Conservation (phyloP, 2,797 vertebrate species). For the Agapornis canus region DNA sequence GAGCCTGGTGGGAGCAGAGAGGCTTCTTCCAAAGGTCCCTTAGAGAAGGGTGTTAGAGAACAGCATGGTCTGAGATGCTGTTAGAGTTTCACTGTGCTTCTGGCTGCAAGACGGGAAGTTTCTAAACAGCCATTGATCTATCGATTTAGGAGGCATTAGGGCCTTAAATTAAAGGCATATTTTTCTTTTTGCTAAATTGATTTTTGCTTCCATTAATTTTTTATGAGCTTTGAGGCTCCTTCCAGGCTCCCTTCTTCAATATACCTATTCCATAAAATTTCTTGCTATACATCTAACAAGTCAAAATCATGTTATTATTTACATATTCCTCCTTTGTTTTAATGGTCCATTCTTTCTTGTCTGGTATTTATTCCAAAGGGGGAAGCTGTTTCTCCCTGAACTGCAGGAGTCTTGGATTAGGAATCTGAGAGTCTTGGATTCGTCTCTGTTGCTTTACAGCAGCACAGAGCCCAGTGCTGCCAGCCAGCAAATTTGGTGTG, state of each 20-base stretch:
- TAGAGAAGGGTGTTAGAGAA: background rate
- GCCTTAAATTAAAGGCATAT: conserved; percentile 4
- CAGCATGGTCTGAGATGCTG: background rate
- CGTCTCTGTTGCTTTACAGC: background rate
- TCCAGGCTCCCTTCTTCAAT: background rate
- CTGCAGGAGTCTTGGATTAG: background rate
- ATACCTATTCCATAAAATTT: background rate
- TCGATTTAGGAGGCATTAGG: background rate
- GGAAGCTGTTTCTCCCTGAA: background rate
- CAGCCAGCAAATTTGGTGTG: background rate
- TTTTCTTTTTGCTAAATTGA: conserved; percentile 9
- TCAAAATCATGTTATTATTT: background rate
- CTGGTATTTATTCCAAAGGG: background rate
- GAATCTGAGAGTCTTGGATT: background rate
- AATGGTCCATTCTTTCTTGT: background rate
- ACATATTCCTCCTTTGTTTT: background rate
- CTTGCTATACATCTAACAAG: background rate
- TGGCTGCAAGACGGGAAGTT: background rate
- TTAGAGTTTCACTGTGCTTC: background rate
- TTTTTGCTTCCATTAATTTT: conserved; percentile 53
- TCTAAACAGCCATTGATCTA: background rate
- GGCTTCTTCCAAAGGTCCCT: background rate
- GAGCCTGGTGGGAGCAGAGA: background rate
- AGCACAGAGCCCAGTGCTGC: background rate
- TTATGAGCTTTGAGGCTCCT: conserved; percentile 27